phyloP scores from a whole-genome alignment of 2,797 vertebrate species.

The Thunnus albacares region DNA sequence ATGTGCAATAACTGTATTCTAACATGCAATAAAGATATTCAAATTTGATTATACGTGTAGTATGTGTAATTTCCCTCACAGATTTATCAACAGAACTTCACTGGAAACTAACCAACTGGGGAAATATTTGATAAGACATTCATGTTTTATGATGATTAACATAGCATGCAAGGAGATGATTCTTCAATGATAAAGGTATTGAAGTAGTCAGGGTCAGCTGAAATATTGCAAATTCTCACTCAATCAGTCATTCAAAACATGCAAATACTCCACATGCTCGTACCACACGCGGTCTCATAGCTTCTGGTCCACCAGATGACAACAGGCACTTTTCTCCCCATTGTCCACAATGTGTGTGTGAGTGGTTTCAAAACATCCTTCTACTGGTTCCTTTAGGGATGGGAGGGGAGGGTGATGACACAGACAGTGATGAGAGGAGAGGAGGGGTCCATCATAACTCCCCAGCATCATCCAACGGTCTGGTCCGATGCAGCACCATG shows the following conservation, averaged over 20 bases:
- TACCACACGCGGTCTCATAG: conserved; percentile 48
- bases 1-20: too few species aligned
- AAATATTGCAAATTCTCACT: conserved; percentile 58
- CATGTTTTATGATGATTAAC: conserved; percentile 63
- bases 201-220: conserved; percentile 44
- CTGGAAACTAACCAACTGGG: conserved; percentile 42
- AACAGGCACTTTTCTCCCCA: conserved; percentile 25
- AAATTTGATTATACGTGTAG: too few species aligned
- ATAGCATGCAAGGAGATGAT: conserved; percentile 54
- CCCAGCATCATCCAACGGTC: conserved; percentile 41
- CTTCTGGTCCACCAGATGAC: conserved; percentile 35
- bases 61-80: too few species aligned
- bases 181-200: conserved; percentile 47
- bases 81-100: conserved; percentile 16
- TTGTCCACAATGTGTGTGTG: conserved; percentile 11
- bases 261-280: conserved; percentile 42
- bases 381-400: conserved; percentile 45
- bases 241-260: conserved; percentile 56
- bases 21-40: too few species aligned
- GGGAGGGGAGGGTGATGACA: conserved; percentile 54
- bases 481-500: conserved; percentile 14
- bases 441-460: conserved; percentile 40
- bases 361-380: conserved; percentile 45
- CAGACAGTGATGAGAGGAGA: conserved; percentile 59
- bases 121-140: conserved; percentile 47